Evolutionary conservation across 2,888 invertebrate species (phyloP).

Genomic region (Oasisia sp.): DNA sequence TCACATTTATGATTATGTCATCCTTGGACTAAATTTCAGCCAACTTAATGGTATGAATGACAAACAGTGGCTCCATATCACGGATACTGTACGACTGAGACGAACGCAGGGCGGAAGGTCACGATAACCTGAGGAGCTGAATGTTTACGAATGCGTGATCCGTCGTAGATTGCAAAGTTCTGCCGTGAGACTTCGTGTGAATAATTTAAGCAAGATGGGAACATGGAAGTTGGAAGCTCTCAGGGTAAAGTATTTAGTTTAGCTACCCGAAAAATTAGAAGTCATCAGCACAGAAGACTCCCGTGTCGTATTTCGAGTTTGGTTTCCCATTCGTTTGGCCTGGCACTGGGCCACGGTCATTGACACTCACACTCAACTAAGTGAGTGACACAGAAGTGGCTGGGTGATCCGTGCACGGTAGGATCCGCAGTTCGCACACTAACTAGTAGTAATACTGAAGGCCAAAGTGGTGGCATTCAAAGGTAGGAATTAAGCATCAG

Average conservation of each 20-base stretch:
- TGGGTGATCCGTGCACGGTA: no score
- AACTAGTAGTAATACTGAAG: no score
- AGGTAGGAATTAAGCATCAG: no score
- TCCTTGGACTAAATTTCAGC: not conserved
- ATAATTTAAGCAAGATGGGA: not conserved
- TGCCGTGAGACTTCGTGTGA: not conserved
- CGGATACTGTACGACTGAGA: not conserved
- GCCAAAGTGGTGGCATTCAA: no score
- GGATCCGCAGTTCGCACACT: no score
- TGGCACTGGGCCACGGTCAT: no score
- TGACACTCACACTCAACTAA: no score
- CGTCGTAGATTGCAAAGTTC: not conserved
- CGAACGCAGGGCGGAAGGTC: not conserved
- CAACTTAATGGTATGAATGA: not conserved
- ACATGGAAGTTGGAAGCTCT: not conserved
- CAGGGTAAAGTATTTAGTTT: not conserved
- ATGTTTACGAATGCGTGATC: not conserved
- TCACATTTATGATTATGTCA: not conserved
- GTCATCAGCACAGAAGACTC: no score
- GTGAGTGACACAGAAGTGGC: no score
- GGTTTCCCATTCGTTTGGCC: not conserved
- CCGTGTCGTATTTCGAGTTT: not conserved
- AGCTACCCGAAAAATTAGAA: not conserved
- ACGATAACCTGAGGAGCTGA: not conserved
- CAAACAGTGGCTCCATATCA: not conserved